A percentile compares a stretch with the other conserved stretches of the same genome.
Evolutionary conservation across 2,888 invertebrate genomes (phyloP).

Genomic region (Gastrophysa polygoni): DNA sequence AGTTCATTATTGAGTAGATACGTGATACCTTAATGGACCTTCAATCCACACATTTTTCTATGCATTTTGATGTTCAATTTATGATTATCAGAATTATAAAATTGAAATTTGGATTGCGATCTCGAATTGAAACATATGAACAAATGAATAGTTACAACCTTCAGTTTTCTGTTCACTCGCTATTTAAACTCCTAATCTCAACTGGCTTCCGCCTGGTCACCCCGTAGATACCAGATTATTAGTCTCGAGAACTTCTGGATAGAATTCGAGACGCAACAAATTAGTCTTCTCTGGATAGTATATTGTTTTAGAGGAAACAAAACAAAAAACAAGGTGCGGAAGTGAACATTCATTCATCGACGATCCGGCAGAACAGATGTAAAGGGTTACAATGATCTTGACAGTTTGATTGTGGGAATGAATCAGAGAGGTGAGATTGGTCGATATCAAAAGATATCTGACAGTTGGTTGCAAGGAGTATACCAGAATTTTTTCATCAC

Average conservation of each 20-base stretch:
- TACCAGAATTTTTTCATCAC: slow-evolving; percentile 4
- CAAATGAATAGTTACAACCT: too few species aligned
- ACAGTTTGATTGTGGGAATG: slow-evolving; percentile 39
- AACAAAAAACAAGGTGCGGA: slow-evolving; percentile 28
- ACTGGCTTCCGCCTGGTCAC: too few species aligned
- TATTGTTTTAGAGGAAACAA: slow-evolving; percentile 13
- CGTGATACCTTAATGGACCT: too few species aligned
- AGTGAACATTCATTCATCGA: slow-evolving; percentile 31
- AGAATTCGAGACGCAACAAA: background rate
- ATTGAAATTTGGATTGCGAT: too few species aligned
- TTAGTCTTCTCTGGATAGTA: slow-evolving; percentile 3
- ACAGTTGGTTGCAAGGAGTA: slow-evolving; percentile 27
- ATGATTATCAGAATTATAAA: too few species aligned
- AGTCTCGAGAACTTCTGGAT: background rate
- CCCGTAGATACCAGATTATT: too few species aligned
- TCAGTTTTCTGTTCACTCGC: too few species aligned
- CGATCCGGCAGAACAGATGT: slow-evolving; percentile 32
- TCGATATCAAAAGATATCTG: slow-evolving; percentile 28
- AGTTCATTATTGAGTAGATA: too few species aligned
- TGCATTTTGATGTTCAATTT: too few species aligned
- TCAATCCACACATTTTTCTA: too few species aligned
- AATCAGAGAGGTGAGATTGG: slow-evolving; percentile 33
- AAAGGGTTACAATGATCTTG: slow-evolving; percentile 37
- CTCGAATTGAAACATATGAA: too few species aligned
- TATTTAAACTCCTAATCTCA: too few species aligned